phyloP scores from a whole-genome alignment of 2,113 vertebrate species.

The Saimiri boliviensis region DNA sequence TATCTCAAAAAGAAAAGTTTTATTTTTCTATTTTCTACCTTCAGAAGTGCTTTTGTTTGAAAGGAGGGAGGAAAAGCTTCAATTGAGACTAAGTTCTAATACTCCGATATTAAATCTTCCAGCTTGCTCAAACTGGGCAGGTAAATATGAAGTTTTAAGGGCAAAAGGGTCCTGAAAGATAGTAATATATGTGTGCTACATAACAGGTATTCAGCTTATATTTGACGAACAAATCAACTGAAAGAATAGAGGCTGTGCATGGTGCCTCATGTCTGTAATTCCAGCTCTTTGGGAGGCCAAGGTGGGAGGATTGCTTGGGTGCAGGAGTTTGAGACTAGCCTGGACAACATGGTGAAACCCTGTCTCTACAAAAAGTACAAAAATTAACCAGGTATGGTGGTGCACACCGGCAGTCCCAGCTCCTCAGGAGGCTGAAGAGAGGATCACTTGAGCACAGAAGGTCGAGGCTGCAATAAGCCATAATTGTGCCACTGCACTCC shows the following conservation, averaged over 20 bases:
- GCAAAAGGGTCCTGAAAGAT: not conserved
- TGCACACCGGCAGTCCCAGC: too few species aligned
- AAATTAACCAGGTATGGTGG: too few species aligned
- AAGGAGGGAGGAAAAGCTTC: not conserved
- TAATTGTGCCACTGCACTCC: too few species aligned
- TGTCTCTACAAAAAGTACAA: too few species aligned
- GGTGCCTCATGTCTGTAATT: too few species aligned
- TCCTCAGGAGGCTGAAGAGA: too few species aligned
- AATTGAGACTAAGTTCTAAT: not conserved
- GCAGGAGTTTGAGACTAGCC: too few species aligned
- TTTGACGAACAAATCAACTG: not conserved
- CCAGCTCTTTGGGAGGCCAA: too few species aligned
- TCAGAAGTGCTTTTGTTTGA: not conserved
- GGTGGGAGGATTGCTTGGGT: too few species aligned
- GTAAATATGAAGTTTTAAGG: not conserved
- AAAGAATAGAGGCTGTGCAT: not conserved
- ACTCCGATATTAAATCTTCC: not conserved
- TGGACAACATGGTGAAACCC: too few species aligned
- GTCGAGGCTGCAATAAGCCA: too few species aligned
- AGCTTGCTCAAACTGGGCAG: not conserved
- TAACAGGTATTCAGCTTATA: not conserved
- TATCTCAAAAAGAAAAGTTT: not conserved
- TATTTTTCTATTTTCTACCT: not conserved
- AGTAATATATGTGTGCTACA: not conserved
- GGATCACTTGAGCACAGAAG: too few species aligned